Base-by-base conservation (phyloP, 1,140 invertebrate genomes). In the Piezodorus guildinii region DNA sequence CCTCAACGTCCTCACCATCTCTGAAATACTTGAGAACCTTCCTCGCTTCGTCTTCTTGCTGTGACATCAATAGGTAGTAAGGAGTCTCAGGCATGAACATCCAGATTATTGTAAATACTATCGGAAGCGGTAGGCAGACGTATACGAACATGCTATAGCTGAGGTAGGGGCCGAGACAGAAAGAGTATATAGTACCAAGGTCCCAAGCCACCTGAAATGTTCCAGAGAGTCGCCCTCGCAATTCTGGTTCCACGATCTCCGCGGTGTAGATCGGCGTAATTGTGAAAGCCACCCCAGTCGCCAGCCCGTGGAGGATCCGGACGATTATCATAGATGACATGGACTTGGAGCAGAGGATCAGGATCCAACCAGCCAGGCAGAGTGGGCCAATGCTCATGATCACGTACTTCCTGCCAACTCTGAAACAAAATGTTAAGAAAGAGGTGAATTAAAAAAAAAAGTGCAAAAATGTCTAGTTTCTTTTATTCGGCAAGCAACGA, bases 241-340 rank as follows among this genome's bases (percentile, higher is more conserved):
- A 74, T 83, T 68, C 61, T 4, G 67, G 60, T 1, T 64, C 63
- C 5, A 68, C 84, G 49, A 92, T 91, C 76, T 94, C 91, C 27
- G 88, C 89, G 63, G 89, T 81, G 73, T 94, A 95, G 79, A 93
- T 86, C 0, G 90, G 90, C 3, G 85, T 78, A 14, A 84, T 81
- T 0, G 89, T 86, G 73, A 88, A 90, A 0, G 85, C 77, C 67
- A 88, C 80, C 1, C 88, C 87, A 4, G 87, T 78, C 5, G 80
- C 83, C 12, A 90, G 71, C 21, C 91, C 91, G 12, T 39, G 34
- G 6, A 39, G 9, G 6, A 12, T 39, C 12, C 34, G 34, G 12
- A 39, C 34, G 64, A n/a, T 14, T 17, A 60, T 23, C 17, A 58
- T 5, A 25, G 54, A 58, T 1, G 6, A 6, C 34, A 39, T 10